Conservation (phyloP, 37 sponge, comb jelly and placozoan species). For the Mnemiopsis leidyi region DNA sequence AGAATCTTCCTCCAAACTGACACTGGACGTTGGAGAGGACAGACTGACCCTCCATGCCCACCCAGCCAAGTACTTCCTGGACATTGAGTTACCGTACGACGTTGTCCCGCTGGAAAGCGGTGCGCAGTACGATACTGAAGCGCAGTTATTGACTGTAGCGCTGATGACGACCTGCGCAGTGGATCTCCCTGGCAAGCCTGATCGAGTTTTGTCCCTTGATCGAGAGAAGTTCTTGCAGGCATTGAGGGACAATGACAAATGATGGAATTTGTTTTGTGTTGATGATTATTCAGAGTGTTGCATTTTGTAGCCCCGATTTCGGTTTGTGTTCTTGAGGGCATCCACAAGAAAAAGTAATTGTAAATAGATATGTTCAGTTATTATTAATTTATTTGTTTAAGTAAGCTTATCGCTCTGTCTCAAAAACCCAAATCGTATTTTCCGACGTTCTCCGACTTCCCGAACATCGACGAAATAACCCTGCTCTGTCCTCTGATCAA, state of each 20-base stretch:
- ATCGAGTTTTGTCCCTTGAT: not conserved
- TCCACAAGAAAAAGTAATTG: too few relatives aligned
- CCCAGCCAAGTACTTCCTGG: constrained; percentile 60
- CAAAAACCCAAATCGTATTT: too few relatives aligned
- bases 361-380: too few relatives aligned
- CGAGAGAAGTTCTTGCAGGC: not conserved
- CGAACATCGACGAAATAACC: too few relatives aligned
- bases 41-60: constrained; percentile 44
- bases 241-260: not conserved
- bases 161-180: constrained; percentile 11
- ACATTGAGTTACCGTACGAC: constrained; percentile 45
- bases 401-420: too few relatives aligned
- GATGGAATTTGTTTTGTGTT: too few relatives aligned
- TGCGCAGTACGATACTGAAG: constrained; percentile 44
- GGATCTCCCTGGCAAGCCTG: not conserved
- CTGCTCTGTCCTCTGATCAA: too few relatives aligned
- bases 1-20: constrained; percentile 31
- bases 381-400: too few relatives aligned
- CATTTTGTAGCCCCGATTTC: too few relatives aligned
- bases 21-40: constrained; percentile 59
- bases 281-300: too few relatives aligned
- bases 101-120: constrained; percentile 53
- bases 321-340: too few relatives aligned
- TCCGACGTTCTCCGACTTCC: too few relatives aligned
- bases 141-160: constrained; percentile 15